Percentiles rank a stretch among this genome's conserved stretches.
phyloP scores from a whole-genome alignment of 2,797 vertebrate species.

The Vespertilio murinus region DNA sequence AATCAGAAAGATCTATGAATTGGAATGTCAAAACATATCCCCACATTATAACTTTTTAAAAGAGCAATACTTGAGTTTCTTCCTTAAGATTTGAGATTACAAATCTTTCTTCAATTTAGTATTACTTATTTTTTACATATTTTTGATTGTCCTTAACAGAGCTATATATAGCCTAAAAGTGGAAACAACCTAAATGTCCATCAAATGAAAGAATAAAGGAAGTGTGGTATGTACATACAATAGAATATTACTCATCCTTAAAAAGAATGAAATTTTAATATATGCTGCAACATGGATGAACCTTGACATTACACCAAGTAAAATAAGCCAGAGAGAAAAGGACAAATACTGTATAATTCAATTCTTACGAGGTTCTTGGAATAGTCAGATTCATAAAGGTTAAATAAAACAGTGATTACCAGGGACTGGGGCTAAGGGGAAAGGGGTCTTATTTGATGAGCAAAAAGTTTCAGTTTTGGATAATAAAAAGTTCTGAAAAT shows the following conservation, averaged over 20 bases:
- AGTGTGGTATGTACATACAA: neutral
- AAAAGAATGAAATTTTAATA: neutral
- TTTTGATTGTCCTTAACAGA: neutral
- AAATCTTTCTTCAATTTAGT: neutral
- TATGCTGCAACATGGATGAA: neutral
- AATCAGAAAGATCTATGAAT: neutral
- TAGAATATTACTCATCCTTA: neutral
- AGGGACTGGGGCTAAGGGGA: neutral
- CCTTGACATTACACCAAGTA: neutral
- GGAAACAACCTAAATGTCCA: neutral
- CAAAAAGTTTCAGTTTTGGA: neutral
- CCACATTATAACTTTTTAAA: neutral
- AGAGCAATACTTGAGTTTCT: neutral
- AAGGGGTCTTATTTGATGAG: neutral
- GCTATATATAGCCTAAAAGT: neutral
- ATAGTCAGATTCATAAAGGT: neutral
- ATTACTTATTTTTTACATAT: neutral
- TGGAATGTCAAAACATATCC: neutral
- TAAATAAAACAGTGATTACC: neutral
- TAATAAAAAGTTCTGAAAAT: neutral
- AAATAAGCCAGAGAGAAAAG: neutral
- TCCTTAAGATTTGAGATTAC: neutral
- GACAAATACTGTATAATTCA: neutral
- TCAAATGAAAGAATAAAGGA: neutral
- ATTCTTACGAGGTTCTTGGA: neutral